These are phyloP conservation scores for Cheirogaleus major DNA, from an alignment of 2,797 vertebrate species.

Conservation along the genomic window DNA sequence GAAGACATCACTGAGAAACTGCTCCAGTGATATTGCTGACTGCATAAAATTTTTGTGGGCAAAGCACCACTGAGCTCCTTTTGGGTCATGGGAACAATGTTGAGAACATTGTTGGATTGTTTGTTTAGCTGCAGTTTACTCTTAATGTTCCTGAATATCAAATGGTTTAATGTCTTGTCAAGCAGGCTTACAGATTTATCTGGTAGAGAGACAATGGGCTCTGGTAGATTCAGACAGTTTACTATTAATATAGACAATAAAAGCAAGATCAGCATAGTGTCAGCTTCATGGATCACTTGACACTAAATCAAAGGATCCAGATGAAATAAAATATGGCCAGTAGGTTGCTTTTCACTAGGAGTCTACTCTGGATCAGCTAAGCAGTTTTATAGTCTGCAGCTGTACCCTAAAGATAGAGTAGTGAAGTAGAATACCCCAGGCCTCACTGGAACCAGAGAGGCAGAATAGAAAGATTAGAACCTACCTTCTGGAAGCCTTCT, in stretches of 20 bases:
- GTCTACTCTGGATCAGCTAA: background rate
- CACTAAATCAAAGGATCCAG: background rate
- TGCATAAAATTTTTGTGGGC: background rate
- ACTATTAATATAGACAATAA: background rate
- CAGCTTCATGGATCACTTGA: background rate
- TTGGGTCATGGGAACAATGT: background rate
- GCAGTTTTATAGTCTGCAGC: background rate
- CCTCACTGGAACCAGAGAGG: background rate
- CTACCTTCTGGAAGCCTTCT: background rate
- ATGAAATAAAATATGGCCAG: background rate
- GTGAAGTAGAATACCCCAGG: background rate
- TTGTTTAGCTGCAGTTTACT: background rate
- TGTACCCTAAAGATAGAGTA: background rate
- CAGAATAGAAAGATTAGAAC: background rate
- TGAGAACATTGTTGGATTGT: background rate
- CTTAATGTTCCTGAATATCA: background rate
- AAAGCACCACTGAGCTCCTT: background rate
- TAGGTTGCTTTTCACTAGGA: background rate
- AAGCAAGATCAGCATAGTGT: background rate
- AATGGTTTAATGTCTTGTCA: background rate
- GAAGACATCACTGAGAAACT: background rate
- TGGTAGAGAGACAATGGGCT: background rate
- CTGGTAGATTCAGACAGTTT: background rate
- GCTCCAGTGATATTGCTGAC: background rate
- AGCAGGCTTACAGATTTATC: background rate